phyloP scores from a whole-genome alignment of 2,113 vertebrate genomes.

The Speoplatyrhinus poulsoni region DNA sequence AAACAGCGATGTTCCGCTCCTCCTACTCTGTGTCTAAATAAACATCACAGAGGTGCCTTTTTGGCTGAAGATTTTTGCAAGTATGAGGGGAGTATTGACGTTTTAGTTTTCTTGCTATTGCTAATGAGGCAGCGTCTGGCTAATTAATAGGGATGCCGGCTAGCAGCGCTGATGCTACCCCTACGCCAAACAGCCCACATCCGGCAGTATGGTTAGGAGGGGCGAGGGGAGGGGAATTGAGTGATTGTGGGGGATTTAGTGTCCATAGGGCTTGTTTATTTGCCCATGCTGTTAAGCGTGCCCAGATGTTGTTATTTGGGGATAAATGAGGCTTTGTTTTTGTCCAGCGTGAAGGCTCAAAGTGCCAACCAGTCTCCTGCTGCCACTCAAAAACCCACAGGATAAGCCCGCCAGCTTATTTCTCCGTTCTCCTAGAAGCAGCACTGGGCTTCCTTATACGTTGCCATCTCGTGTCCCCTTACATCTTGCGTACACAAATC shows the following conservation, averaged over 20 bases:
- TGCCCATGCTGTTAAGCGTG: conserved; percentile 66
- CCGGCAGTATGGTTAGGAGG: conserved; percentile 51
- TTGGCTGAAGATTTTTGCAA: conserved; percentile 32
- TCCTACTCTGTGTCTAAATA: conserved; percentile 39
- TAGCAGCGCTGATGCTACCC: conserved; percentile 49
- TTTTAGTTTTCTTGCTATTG: conserved; percentile 51
- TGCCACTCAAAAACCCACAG: conserved; percentile 52
- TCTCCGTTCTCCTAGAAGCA: conserved; percentile 23
- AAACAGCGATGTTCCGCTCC: conserved; percentile 46
- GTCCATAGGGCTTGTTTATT: conserved; percentile 71
- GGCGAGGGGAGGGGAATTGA: conserved; percentile 23
- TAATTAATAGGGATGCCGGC: conserved; percentile 64
- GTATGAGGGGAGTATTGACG: conserved; percentile 55
- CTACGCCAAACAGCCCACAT: conserved; percentile 49
- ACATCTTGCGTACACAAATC: conserved; percentile 12
- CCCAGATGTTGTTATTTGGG: conserved; percentile 74
- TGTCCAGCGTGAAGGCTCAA: conserved; percentile 53
- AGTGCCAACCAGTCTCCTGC: conserved; percentile 45
- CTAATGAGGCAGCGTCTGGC: conserved; percentile 57
- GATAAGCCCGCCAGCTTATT: conserved; percentile 39
- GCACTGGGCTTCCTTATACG: conserved; percentile 32
- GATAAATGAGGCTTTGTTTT: conserved; percentile 69
- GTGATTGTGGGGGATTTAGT: conserved; percentile 42
- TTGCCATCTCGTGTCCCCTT: conserved; percentile 21
- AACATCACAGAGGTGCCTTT: conserved; percentile 47